Evolutionary conservation across 2,888 invertebrate species (phyloP).

Genomic region (Hypena proboscidalis): DNA sequence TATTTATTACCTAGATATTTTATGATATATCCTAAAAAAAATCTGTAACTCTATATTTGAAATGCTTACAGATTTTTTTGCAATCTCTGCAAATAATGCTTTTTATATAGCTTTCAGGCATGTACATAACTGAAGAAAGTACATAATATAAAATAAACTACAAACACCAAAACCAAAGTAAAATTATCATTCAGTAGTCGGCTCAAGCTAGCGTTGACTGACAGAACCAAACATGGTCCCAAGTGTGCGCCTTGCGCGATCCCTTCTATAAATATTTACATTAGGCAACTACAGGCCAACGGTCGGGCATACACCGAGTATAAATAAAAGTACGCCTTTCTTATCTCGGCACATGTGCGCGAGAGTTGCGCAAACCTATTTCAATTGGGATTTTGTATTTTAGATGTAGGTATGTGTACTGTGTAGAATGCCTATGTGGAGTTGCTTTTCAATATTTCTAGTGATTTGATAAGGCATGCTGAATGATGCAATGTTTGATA

Average conservation of each 20-base stretch:
- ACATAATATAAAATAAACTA: too few species aligned
- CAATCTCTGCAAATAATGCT: too few species aligned
- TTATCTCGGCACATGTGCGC: constrained; percentile 75
- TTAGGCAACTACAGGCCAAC: constrained; percentile 82
- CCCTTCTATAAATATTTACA: constrained; percentile 83
- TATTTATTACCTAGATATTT: too few species aligned
- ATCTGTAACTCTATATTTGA: too few species aligned
- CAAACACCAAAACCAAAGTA: constrained; percentile 59
- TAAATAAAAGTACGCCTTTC: constrained; percentile 81
- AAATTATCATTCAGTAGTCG: constrained; percentile 48
- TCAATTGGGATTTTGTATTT: constrained; percentile 49
- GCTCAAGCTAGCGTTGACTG: constrained; percentile 72
- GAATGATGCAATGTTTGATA: constrained; percentile 1
- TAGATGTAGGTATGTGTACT: constrained; percentile 42
- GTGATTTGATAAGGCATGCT: too few species aligned
- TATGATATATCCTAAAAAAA: too few species aligned
- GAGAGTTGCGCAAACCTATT: constrained; percentile 73
- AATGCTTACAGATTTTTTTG: too few species aligned
- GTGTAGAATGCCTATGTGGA: constrained; percentile 21
- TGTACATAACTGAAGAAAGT: too few species aligned
- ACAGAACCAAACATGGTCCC: constrained; percentile 82
- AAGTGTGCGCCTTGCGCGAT: constrained; percentile 70
- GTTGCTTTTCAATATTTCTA: constrained; percentile 19
- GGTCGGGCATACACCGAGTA: constrained; percentile 68
- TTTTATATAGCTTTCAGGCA: too few species aligned